Evolutionary conservation across 2,888 invertebrate genomes (phyloP).

Genomic region (Pterostichus niger): DNA sequence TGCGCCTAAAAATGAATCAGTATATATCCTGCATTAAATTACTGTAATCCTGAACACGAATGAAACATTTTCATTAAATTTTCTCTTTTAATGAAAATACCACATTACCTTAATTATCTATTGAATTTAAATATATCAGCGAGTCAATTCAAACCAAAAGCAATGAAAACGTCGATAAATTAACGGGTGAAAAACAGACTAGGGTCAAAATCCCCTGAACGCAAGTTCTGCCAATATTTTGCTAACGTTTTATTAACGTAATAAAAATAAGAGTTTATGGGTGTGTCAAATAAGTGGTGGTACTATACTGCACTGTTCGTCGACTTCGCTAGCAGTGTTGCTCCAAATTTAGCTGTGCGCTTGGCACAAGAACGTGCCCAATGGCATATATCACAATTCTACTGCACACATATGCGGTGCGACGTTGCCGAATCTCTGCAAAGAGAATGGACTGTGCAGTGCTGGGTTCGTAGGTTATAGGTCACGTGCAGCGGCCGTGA

Average conservation of each 20-base stretch:
- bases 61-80: conserved; percentile 40
- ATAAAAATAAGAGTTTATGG: conserved; percentile 41
- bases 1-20: too few relatives aligned
- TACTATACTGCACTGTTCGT: neutral
- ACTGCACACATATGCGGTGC: neutral
- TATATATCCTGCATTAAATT: neutral
- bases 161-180: conserved; percentile 6
- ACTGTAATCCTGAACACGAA: conserved; percentile 9
- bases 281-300: conserved; percentile 21
- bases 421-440: neutral
- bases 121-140: conserved; percentile 26
- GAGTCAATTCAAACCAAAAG: conserved; percentile 11
- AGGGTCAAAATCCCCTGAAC: conserved; percentile 27
- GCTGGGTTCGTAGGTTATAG: too few relatives aligned
- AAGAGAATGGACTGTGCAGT: too few relatives aligned
- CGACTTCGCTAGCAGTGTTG: neutral
- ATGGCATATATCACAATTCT: conserved; percentile 18
- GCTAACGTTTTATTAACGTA: conserved; percentile 49
- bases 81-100: conserved; percentile 35
- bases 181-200: conserved; percentile 2
- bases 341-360: neutral
- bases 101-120: conserved; percentile 35
- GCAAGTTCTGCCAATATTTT: conserved; percentile 41
- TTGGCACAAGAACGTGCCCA: conserved; percentile 24
- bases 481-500: too few relatives aligned